Evolutionary conservation across 2,113 vertebrate species (phyloP).

Genomic region (Mobula birostris): DNA sequence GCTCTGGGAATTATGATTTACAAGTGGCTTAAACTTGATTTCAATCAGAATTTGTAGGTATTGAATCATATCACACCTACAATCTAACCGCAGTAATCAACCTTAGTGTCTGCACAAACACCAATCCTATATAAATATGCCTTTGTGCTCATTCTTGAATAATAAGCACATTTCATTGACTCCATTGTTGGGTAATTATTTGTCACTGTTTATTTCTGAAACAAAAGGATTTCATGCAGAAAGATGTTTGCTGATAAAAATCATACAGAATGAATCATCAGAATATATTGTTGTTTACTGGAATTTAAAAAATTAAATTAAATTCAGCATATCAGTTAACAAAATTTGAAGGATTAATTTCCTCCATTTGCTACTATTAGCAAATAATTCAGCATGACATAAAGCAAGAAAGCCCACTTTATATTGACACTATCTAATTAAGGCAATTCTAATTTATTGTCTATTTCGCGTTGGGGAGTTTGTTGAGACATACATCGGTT

Average conservation of each 20-base stretch:
- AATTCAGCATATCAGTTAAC: not conserved
- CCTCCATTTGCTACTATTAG: not conserved
- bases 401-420: not conserved
- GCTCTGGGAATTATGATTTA: slow-evolving; percentile 1
- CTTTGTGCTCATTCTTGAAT: not conserved
- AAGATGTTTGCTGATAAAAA: not conserved
- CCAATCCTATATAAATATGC: not conserved
- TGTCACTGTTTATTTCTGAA: slow-evolving; percentile 3
- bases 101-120: not conserved
- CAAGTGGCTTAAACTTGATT: not conserved
- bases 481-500: not conserved
- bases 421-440: not conserved
- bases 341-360: not conserved
- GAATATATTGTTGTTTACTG: not conserved
- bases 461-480: not conserved
- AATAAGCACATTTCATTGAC: not conserved
- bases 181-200: not conserved
- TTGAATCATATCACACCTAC: not conserved
- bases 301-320: not conserved
- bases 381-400: not conserved
- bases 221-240: not conserved
- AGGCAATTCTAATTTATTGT: not conserved
- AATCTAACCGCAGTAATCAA: not conserved
- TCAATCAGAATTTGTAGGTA: not conserved
- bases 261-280: not conserved